Conservation (phyloP, 2,888 invertebrate genomes). For the Archaeoteleia sp. region DNA sequence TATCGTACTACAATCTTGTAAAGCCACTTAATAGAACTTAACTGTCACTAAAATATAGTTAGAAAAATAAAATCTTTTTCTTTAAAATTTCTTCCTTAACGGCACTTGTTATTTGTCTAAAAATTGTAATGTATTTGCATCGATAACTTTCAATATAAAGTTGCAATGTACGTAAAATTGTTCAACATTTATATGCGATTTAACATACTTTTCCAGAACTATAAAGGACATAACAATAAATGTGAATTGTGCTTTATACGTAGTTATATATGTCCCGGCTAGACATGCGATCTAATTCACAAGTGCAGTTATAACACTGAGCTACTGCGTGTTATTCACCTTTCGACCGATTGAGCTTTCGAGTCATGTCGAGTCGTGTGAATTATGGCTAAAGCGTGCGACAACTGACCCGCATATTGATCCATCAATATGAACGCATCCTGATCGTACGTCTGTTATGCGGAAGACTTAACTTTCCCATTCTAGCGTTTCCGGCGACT, state of each 20-base stretch:
- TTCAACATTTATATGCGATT: too few species aligned
- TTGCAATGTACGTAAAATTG: conserved; percentile 9
- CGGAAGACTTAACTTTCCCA: conserved; percentile 18
- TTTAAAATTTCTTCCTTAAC: too few species aligned
- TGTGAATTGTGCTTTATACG: conserved; percentile 23
- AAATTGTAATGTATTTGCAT: too few species aligned
- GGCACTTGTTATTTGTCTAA: too few species aligned
- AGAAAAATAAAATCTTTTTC: too few species aligned
- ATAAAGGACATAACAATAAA: conserved; percentile 34
- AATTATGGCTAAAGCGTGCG: conserved; percentile 28
- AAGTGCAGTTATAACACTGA: conserved; percentile 30
- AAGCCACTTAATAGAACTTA: too few species aligned
- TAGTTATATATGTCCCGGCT: conserved; percentile 18
- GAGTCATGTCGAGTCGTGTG: conserved; percentile 24
- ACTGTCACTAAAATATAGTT: too few species aligned
- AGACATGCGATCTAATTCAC: conserved; percentile 44
- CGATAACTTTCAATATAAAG: too few species aligned
- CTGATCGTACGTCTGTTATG: conserved; percentile 1
- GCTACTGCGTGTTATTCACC: conserved; percentile 43
- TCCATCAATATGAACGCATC: conserved; percentile 17
- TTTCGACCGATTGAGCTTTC: conserved; percentile 48
- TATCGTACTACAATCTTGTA: too few species aligned
- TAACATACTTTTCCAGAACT: conserved; percentile 36
- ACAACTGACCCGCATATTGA: conserved; percentile 44
- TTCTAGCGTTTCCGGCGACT: conserved; percentile 15